A percentile compares a stretch with the other conserved stretches of the same genome.
These are phyloP conservation scores for Stichodactyla mertensii DNA, from an alignment of 64 coral and sea anemone species.

Conservation along the genomic window DNA sequence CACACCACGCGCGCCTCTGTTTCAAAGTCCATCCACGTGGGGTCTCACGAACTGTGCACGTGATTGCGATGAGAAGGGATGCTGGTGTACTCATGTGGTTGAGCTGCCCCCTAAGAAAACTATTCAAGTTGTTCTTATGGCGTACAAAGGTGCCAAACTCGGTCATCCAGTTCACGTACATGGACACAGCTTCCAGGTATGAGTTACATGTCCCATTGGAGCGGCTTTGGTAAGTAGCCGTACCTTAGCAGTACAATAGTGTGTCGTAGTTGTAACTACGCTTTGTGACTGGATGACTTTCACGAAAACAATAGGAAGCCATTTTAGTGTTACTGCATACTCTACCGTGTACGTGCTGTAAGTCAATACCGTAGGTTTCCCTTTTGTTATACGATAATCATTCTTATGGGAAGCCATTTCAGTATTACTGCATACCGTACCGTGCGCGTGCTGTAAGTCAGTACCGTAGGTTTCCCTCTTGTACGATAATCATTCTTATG, in stretches of 20 bases:
- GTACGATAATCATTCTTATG: too few relatives aligned
- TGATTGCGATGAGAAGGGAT: constrained; percentile 22
- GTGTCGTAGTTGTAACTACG: too few relatives aligned
- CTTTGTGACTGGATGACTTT: too few relatives aligned
- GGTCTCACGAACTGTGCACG: constrained; percentile 20
- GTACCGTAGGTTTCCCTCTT: too few relatives aligned
- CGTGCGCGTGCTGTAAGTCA: too few relatives aligned
- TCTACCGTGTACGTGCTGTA: too few relatives aligned
- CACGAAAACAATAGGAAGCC: too few relatives aligned
- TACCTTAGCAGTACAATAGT: not conserved
- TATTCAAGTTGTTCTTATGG: constrained; percentile 52
- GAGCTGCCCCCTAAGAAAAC: constrained; percentile 39
- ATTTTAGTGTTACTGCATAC: too few relatives aligned
- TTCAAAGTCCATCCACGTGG: constrained; percentile 44
- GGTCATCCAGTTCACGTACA: constrained; percentile 61
- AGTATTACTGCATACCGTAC: too few relatives aligned
- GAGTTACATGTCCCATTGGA: not conserved
- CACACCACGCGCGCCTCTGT: constrained; percentile 22
- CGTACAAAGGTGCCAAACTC: not conserved
- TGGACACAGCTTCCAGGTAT: constrained; percentile 54
- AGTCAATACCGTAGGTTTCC: too few relatives aligned
- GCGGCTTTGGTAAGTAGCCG: not conserved
- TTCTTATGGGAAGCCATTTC: too few relatives aligned
- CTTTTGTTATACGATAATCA: too few relatives aligned
- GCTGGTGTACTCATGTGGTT: constrained; percentile 48